Conservation (phyloP, 2,113 vertebrate genomes). For the Spermophilus dauricus region DNA sequence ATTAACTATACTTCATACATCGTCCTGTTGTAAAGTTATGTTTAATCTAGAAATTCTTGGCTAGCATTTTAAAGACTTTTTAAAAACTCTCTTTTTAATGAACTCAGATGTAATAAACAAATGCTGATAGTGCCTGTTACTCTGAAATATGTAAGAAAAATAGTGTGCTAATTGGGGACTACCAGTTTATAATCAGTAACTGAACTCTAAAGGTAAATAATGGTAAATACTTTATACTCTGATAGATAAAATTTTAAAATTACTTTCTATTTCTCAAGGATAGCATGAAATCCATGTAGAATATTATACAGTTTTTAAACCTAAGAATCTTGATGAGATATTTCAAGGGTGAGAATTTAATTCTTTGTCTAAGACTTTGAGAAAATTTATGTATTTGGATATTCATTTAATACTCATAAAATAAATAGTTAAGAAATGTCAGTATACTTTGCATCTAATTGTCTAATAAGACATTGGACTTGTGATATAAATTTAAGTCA, state of each 20-base stretch:
- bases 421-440: conserved; percentile 38
- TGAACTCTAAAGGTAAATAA: not conserved
- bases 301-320: not conserved
- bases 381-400: not conserved
- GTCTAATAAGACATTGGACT: not conserved
- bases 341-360: conserved; percentile 20
- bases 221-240: not conserved
- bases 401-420: conserved; percentile 13
- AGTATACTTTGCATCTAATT: not conserved
- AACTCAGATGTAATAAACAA: not conserved
- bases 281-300: not conserved
- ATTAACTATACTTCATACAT: not conserved
- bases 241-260: not conserved
- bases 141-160: not conserved
- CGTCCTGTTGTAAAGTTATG: not conserved
- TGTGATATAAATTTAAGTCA: conserved; percentile 43
- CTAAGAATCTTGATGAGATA: not conserved
- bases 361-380: not conserved
- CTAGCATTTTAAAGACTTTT: not conserved
- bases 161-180: not conserved
- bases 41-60: not conserved
- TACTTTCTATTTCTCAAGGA: not conserved
- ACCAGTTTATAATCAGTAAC: not conserved
- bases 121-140: not conserved
- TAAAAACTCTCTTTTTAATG: not conserved